Percentiles rank a stretch among this genome's conserved stretches.
phyloP scores from a whole-genome alignment of 2,888 invertebrate species.

The Entomobrya multifasciata region DNA sequence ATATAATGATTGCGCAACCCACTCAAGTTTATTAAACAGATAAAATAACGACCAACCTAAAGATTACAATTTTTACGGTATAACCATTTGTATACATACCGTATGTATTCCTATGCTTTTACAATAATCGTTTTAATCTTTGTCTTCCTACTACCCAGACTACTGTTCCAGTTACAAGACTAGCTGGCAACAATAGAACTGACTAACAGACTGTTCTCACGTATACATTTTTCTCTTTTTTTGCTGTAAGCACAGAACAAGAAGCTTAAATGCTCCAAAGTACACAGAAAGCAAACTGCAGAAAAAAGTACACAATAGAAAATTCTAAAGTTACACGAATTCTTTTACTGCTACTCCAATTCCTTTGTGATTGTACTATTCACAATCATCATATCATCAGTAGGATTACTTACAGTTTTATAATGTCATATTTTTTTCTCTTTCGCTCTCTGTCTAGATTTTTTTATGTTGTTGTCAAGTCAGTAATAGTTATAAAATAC shows the following conservation, averaged over 20 bases:
- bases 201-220: no score
- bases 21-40: neutral
- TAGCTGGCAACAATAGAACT: neutral
- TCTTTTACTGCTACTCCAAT: no score
- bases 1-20: neutral
- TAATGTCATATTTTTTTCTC: neutral
- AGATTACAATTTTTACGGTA: neutral
- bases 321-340: neutral
- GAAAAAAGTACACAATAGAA: constrained; percentile 1
- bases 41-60: neutral
- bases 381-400: neutral
- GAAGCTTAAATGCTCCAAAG: no score
- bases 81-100: no score
- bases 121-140: constrained; percentile 4
- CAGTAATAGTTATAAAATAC: neutral
- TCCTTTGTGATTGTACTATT: neutral
- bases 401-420: neutral
- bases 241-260: neutral
- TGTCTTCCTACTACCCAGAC: neutral
- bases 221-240: no score
- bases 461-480: no score
- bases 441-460: no score
- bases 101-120: neutral
- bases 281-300: neutral
- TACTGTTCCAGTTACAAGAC: neutral